Percentiles rank a stretch among this genome's conserved stretches.
These are phyloP conservation scores for Ploceus nigricollis DNA, from an alignment of 2,113 vertebrate species.

Conservation along the genomic window DNA sequence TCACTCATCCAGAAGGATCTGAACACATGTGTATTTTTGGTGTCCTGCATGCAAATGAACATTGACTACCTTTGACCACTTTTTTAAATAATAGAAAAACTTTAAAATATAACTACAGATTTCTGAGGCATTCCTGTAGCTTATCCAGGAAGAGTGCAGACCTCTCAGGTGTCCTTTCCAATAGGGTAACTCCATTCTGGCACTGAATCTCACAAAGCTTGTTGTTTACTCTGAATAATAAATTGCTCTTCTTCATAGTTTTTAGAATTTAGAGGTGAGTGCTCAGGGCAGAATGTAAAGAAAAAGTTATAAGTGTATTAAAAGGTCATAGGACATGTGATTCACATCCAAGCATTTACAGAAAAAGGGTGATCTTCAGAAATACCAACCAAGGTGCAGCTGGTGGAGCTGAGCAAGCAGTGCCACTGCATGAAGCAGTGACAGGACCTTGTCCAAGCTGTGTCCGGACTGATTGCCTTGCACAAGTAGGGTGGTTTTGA, in stretches of 20 bases:
- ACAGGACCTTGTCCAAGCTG: neutral
- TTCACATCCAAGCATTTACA: neutral
- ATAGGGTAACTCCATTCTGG: neutral
- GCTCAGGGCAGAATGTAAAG: neutral
- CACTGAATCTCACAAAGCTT: neutral
- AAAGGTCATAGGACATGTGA: neutral
- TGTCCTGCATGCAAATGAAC: neutral
- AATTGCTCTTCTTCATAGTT: fast-evolving
- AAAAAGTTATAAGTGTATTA: neutral
- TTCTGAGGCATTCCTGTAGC: neutral
- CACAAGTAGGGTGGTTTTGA: neutral
- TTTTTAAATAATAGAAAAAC: neutral
- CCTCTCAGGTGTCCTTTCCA: neutral
- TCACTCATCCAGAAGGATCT: fast-evolving
- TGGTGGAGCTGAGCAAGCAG: neutral
- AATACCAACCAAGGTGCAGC: neutral
- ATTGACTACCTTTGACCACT: neutral
- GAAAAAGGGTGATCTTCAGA: neutral
- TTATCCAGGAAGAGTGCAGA: neutral
- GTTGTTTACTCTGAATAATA: neutral
- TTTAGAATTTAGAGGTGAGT: neutral
- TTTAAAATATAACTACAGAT: neutral
- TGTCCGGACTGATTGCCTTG: neutral
- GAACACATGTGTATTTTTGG: fast-evolving
- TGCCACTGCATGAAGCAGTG: neutral